A percentile compares a stretch with the other conserved stretches of the same genome.
Conservation (phyloP, 1,140 invertebrate species). For the Paraescarpia echinospica region DNA sequence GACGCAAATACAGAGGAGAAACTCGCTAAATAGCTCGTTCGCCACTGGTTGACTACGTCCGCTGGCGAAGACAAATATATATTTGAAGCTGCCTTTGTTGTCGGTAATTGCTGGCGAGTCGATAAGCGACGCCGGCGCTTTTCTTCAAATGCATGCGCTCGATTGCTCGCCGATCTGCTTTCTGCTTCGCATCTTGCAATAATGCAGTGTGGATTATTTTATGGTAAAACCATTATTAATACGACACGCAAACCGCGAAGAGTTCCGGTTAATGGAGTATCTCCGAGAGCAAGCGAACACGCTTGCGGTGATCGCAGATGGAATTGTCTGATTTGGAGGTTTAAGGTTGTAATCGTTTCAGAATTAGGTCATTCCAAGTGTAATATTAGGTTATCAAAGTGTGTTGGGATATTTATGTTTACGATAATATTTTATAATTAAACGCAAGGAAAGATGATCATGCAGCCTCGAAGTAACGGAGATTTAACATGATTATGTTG, state of each 20-base stretch:
- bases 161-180: background rate
- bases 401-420: background rate
- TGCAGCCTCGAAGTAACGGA: too few relatives aligned
- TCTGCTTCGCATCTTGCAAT: background rate
- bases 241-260: background rate
- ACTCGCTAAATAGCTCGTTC: background rate
- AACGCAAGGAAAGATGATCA: too few relatives aligned
- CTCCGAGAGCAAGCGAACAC: background rate
- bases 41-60: background rate
- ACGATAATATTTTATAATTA: background rate
- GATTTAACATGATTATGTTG: too few relatives aligned
- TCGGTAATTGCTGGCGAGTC: background rate
- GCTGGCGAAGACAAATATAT: background rate
- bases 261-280: background rate
- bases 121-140: background rate
- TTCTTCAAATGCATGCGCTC: background rate
- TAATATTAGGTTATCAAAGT: background rate
- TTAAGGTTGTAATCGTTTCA: background rate
- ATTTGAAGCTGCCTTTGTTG: background rate
- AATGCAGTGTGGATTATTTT: background rate
- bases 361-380: background rate
- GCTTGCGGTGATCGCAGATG: background rate
- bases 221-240: constrained; percentile 1
- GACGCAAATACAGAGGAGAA: background rate
- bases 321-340: background rate